Evolutionary conservation across 2,888 invertebrate genomes (phyloP).

Genomic region (Escarpia spicata): DNA sequence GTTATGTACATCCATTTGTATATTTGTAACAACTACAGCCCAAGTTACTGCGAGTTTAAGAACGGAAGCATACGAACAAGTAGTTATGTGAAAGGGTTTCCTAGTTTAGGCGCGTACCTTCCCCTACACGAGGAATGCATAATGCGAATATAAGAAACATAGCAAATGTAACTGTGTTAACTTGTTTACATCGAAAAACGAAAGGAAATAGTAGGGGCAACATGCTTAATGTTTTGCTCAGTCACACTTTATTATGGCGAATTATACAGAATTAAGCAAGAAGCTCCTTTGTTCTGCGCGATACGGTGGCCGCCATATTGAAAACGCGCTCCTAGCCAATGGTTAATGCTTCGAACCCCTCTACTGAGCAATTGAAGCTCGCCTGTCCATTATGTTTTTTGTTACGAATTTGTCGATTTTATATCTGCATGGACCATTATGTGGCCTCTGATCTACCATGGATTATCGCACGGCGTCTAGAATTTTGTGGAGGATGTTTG

Average conservation of each 20-base stretch:
- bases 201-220: not conserved
- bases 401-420: constrained; percentile 55
- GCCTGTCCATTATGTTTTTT: constrained; percentile 64
- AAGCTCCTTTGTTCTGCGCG: constrained; percentile 21
- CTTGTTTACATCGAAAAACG: not conserved
- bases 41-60: not conserved
- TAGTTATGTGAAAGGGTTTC: not conserved
- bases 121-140: not conserved
- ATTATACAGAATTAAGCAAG: not conserved
- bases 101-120: constrained; percentile 4
- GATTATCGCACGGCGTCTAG: constrained; percentile 19
- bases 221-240: not conserved
- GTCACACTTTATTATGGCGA: not conserved
- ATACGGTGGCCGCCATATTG: constrained; percentile 55
- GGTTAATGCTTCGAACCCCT: constrained; percentile 55
- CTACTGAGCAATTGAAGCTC: constrained; percentile 55
- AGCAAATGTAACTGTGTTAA: not conserved
- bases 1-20: not conserved
- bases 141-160: not conserved
- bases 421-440: constrained; percentile 54
- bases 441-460: constrained; percentile 50
- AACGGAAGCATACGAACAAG: not conserved
- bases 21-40: not conserved
- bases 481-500: constrained; percentile 18
- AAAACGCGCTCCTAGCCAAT: constrained; percentile 50